Evolutionary conservation across 2,797 vertebrate species (phyloP).

Genomic region (Trematomus bernacchii): DNA sequence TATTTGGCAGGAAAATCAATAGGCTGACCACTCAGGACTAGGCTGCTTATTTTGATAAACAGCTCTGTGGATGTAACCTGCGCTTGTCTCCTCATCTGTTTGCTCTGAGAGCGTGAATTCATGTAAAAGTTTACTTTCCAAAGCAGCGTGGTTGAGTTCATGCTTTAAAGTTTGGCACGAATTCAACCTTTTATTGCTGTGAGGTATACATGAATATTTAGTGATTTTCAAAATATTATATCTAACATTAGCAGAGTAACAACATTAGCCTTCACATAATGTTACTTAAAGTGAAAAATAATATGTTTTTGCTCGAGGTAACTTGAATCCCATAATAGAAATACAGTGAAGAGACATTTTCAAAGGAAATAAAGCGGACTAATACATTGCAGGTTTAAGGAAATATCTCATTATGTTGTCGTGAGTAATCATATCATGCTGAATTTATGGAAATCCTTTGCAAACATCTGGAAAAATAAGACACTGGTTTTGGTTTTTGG

Average conservation of each 20-base stretch:
- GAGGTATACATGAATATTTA: conserved; percentile 79
- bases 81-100: conserved; percentile 82
- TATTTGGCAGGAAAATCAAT: conserved; percentile 94
- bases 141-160: conserved; percentile 71
- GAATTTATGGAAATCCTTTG: conserved; percentile 50
- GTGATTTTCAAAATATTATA: conserved; percentile 63
- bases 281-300: conserved; percentile 17
- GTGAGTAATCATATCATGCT: conserved; percentile 26
- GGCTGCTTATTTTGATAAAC: conserved; percentile 90
- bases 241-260: conserved; percentile 10
- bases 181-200: conserved; percentile 72
- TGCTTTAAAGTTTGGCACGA: conserved; percentile 82
- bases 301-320: conserved; percentile 30
- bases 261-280: conserved; percentile 11
- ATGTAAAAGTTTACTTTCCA: conserved; percentile 83
- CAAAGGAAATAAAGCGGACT: conserved; percentile 35
- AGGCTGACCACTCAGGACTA: conserved; percentile 87
- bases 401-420: conserved; percentile 39
- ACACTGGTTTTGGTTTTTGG: conserved; percentile 28
- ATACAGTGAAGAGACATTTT: conserved; percentile 26
- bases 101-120: conserved; percentile 85
- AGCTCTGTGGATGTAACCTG: conserved; percentile 88
- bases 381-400: conserved; percentile 21
- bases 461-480: conserved; percentile 68
- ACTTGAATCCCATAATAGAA: conserved; percentile 13